Evolutionary conservation across 1,140 invertebrate species (phyloP), one percentile per base, ranked within the genome.

Genomic region (Adelges cooleyi): DNA sequence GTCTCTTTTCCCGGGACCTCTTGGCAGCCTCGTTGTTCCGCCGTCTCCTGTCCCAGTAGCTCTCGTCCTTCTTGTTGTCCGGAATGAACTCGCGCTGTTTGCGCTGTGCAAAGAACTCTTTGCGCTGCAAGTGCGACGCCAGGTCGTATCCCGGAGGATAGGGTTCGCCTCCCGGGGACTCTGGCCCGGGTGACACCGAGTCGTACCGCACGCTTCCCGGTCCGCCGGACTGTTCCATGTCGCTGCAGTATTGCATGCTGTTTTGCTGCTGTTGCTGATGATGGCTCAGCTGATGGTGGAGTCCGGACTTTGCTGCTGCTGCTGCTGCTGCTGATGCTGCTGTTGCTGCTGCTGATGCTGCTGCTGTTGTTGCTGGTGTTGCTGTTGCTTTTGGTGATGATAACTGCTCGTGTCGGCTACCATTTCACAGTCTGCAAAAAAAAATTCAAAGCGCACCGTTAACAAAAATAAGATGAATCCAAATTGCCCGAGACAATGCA

Each of bases 11-110:
- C 1, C 95, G 80, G 2, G 92, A 96, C 5, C 93, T 77, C 73
- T 95, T 92, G 25, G 92, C 95, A 0, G 95, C 90, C 75, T 97
- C 94, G 75, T 98, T 98, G 77, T 98, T 98, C 29, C 93, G 82
- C 42, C 92, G 80, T 42, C 95, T 80, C 27, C 94, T 81, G 75
- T 97, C 93, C 95, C 95, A 98, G 76, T 98, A 98, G 70, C 87
- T 90, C 70, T 95, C 90, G 72, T 98, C 94, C 74, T 98, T 98
- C 72, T 94, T 95, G 74, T 86, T 92, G 71, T 97, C 94, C 0
- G 94, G 94, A 54, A 95, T 96, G 75, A 97, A 97, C 73, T 96
- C 93, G 1, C 94, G 80, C 73, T 95, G 92, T 72, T 96, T 96
- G 62, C 94, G 81, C 71, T 92, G 90, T 15, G 86, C 83, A 73